These are phyloP conservation scores for Heliconius aoede DNA, from an alignment of 2,888 invertebrate species.

Conservation along the genomic window DNA sequence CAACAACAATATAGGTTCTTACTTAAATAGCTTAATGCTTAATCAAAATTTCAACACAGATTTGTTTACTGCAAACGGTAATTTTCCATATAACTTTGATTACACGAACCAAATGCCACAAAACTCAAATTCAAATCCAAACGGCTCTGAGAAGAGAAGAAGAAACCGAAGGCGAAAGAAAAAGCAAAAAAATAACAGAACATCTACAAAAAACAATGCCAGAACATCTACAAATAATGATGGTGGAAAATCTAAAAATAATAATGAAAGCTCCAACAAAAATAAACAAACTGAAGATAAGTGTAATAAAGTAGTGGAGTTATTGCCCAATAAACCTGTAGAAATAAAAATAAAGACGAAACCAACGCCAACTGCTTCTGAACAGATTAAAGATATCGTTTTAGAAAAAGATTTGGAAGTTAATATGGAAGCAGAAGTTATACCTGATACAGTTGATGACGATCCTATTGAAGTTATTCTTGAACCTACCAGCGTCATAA, in stretches of 20 bases:
- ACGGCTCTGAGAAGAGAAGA: conserved; percentile 34
- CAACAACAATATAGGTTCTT: conserved; percentile 37
- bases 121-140: conserved; percentile 30
- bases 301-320: conserved; percentile 19
- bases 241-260: conserved; percentile 17
- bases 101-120: conserved; percentile 48
- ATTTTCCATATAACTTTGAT: conserved; percentile 49
- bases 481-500: not conserved
- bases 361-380: conserved; percentile 25
- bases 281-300: conserved; percentile 15
- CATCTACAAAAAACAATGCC: conserved; percentile 28
- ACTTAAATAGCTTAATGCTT: conserved; percentile 39
- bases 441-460: conserved; percentile 29
- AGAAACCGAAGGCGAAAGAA: conserved; percentile 40
- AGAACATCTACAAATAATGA: conserved; percentile 33
- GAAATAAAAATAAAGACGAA: conserved; percentile 29
- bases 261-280: conserved; percentile 27
- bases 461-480: conserved; percentile 21
- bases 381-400: not conserved
- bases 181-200: conserved; percentile 33
- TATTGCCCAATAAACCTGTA: conserved; percentile 25
- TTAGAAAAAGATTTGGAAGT: not conserved
- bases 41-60: conserved; percentile 38
- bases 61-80: conserved; percentile 33
- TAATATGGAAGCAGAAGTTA: not conserved